Evolutionary conservation across 2,797 vertebrate species (phyloP).

Genomic region (Pangasius sanitwongsei): DNA sequence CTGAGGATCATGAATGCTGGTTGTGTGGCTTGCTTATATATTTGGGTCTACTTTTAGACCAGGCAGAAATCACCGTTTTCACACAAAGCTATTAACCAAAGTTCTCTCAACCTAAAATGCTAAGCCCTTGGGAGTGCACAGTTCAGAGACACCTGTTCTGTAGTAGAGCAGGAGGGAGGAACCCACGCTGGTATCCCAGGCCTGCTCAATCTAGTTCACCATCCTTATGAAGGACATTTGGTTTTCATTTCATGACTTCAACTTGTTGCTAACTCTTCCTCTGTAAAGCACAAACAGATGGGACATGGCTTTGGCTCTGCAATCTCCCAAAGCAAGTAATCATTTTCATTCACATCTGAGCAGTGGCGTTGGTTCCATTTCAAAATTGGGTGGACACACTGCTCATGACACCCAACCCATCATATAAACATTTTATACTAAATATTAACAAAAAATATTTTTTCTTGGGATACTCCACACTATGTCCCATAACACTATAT

Average conservation of each 20-base stretch:
- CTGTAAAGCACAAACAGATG: constrained; percentile 73
- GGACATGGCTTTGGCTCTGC: constrained; percentile 61
- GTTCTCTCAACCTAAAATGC: constrained; percentile 1
- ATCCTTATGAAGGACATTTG: constrained; percentile 73
- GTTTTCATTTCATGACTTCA: constrained; percentile 78
- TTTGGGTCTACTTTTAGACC: constrained; percentile 18
- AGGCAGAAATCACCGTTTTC: constrained; percentile 16
- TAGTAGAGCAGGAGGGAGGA: constrained; percentile 57
- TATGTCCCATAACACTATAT: not conserved
- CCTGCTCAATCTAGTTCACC: constrained; percentile 57
- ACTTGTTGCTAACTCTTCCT: constrained; percentile 73
- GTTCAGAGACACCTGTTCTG: constrained; percentile 72
- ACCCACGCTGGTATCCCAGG: constrained; percentile 61
- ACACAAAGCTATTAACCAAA: constrained; percentile 11
- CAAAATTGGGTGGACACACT: constrained; percentile 22
- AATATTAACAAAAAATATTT: not conserved
- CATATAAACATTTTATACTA: not conserved
- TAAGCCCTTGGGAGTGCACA: constrained; percentile 43
- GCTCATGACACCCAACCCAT: not conserved
- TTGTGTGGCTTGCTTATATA: constrained; percentile 15
- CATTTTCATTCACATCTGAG: constrained; percentile 59
- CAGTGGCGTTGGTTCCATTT: constrained; percentile 6
- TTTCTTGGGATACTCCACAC: not conserved
- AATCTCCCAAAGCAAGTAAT: constrained; percentile 52
- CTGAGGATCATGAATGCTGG: constrained; percentile 4